A percentile compares a stretch with the other conserved stretches of the same genome.
These are phyloP conservation scores for Trissoscelio sp. DNA, from an alignment of 2,888 invertebrate genomes.

Conservation along the genomic window DNA sequence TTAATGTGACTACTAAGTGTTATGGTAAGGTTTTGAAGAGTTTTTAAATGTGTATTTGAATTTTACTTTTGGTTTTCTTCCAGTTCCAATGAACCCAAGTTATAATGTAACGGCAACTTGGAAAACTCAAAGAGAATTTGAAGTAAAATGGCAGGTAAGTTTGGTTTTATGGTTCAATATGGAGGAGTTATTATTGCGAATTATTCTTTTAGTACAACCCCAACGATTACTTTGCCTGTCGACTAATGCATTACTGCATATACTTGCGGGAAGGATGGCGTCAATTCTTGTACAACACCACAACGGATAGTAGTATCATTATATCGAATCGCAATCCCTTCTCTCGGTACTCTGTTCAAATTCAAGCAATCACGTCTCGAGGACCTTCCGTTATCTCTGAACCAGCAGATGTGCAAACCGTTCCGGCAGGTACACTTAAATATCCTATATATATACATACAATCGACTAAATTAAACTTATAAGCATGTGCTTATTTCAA, in stretches of 20 bases:
- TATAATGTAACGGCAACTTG: conserved; percentile 64
- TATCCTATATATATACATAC: conserved; percentile 2
- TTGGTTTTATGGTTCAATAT: background rate
- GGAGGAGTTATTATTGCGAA: too few relatives aligned
- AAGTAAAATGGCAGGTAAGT: conserved; percentile 67
- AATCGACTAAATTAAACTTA: conserved; percentile 7
- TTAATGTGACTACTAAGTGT: conserved; percentile 61
- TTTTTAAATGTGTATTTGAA: too few relatives aligned
- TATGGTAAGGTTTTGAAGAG: conserved; percentile 46
- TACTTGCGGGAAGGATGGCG: conserved; percentile 69
- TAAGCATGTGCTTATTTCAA: background rate
- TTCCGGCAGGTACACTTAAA: conserved; percentile 62
- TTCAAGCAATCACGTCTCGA: conserved; percentile 66
- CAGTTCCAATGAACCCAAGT: conserved; percentile 61
- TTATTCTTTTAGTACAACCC: conserved; percentile 69
- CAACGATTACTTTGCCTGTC: conserved; percentile 65
- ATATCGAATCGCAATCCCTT: conserved; percentile 66
- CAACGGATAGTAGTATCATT: conserved; percentile 54
- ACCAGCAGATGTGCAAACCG: conserved; percentile 54
- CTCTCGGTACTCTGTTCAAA: conserved; percentile 63
- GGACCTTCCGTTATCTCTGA: conserved; percentile 63
- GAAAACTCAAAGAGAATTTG: conserved; percentile 58
- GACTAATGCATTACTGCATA: conserved; percentile 63
- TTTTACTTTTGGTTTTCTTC: conserved; percentile 7
- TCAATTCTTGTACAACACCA: conserved; percentile 62